A percentile compares a stretch with the other conserved stretches of the same genome.
Conservation (phyloP, 2,113 vertebrate species). For the Gymnobelideus leadbeateri region DNA sequence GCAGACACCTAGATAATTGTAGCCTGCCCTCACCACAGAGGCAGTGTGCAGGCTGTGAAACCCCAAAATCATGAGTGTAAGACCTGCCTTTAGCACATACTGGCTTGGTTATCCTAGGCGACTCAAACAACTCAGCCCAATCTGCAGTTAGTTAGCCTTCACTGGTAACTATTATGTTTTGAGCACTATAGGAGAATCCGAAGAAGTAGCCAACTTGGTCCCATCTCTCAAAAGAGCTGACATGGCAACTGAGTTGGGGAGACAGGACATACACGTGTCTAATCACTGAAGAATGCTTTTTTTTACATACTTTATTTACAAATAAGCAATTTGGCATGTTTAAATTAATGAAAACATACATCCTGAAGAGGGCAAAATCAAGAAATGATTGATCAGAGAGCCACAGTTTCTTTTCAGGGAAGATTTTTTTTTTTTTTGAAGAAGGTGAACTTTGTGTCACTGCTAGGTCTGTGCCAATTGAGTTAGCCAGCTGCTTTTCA, state of each 20-base stretch:
- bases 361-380: background rate
- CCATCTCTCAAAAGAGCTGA: background rate
- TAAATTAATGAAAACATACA: constrained; percentile 32
- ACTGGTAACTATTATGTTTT: background rate
- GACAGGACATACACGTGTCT: background rate
- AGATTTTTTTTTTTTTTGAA: constrained; percentile 5
- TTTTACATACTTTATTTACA: background rate
- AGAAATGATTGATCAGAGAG: background rate
- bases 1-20: background rate
- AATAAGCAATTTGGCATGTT: constrained; percentile 41
- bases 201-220: background rate
- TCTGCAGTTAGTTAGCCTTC: background rate
- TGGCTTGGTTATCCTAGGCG: background rate
- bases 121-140: background rate
- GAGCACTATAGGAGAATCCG: background rate
- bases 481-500: constrained; percentile 5
- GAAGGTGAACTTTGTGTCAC: constrained; percentile 1
- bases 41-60: background rate
- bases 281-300: background rate
- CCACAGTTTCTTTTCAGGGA: background rate
- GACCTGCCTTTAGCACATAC: background rate
- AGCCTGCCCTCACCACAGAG: background rate
- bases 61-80: background rate
- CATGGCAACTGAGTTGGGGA: background rate
- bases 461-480: constrained; percentile 5